These are phyloP conservation scores for Spheniscus humboldti DNA, from an alignment of 2,797 vertebrate species.

Conservation along the genomic window DNA sequence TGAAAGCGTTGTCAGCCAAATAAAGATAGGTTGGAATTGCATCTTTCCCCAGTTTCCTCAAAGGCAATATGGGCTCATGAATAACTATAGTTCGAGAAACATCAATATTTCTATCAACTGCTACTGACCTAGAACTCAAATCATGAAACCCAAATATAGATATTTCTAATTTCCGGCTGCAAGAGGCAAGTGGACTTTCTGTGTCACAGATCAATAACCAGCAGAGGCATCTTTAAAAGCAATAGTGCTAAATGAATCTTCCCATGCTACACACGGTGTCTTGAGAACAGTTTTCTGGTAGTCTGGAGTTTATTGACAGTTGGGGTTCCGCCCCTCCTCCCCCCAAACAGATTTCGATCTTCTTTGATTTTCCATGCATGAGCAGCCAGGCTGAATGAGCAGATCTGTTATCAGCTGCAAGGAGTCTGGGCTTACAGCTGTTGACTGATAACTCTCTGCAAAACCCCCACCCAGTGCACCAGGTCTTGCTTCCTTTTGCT, in stretches of 20 bases:
- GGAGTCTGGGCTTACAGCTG: slow-evolving; percentile 8
- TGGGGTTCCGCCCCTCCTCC: not conserved
- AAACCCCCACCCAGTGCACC: not conserved
- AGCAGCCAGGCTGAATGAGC: slow-evolving; percentile 19
- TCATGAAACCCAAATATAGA: not conserved
- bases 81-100: not conserved
- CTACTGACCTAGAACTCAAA: not conserved
- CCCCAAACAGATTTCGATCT: not conserved
- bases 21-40: not conserved
- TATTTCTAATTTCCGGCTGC: not conserved
- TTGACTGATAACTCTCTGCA: slow-evolving; percentile 25
- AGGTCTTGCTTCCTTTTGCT: not conserved
- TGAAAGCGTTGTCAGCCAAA: not conserved
- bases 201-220: not conserved
- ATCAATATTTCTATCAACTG: not conserved
- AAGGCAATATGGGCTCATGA: not conserved
- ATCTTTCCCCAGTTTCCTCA: not conserved
- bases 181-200: not conserved
- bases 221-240: not conserved
- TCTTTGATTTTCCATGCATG: slow-evolving; percentile 14
- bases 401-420: slow-evolving; percentile 51
- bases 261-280: not conserved
- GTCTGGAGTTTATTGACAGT: not conserved
- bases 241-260: not conserved
- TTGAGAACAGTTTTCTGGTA: not conserved